Base-by-base conservation (phyloP, 1,140 invertebrate genomes). In the Lineus longissimus region DNA sequence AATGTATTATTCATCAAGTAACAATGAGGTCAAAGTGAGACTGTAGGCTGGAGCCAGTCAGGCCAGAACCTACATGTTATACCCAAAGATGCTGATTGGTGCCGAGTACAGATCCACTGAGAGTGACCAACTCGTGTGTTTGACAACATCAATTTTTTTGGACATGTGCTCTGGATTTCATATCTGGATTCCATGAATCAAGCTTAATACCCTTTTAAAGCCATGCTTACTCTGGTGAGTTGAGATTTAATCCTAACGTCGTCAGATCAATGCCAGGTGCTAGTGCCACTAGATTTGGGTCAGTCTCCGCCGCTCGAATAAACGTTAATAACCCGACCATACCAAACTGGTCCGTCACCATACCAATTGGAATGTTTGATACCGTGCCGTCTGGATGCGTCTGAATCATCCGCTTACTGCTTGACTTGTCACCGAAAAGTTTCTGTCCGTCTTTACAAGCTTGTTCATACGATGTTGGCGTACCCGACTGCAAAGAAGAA, bases 331-430 rank as follows among this genome's bases (percentile, higher is more conserved):
- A 85, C 33, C 97, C 97, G 64, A 98, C 94, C 86, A 99, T 98
- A 67, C 97, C 97, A 84, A 97, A 99, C 85, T 99, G 96, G 85
- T 99, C 97, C 70, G 92, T 93, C 62, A 99, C 94, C 96, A 99
- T 99, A 79, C 91, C 93, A 59, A 88, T 87, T 54, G 97, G 97
- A 86, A 99, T 98, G 83, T 98, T 97, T 74, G 94, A 95, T 68
- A 99, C 94, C 84, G 77, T 80, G 55, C 94, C 94, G 85, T 97
- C 94, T 56, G 92, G 90, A 75, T 89, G 92, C 64, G 93, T 96
- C 84, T 97, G 92, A 73, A 98, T 95, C 66, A 93, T 94, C 81
- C 86, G 84, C 87, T 92, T 89, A 13, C 59, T 62, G 11, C 57
- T 45, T 0, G 58, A n/a, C 57, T 77, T 76, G 23, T 74, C 71